Percentiles rank a stretch among this genome's conserved stretches.
Evolutionary conservation across 1,140 invertebrate genomes (phyloP).

Genomic region (Pogonomyrmex barbatus): DNA sequence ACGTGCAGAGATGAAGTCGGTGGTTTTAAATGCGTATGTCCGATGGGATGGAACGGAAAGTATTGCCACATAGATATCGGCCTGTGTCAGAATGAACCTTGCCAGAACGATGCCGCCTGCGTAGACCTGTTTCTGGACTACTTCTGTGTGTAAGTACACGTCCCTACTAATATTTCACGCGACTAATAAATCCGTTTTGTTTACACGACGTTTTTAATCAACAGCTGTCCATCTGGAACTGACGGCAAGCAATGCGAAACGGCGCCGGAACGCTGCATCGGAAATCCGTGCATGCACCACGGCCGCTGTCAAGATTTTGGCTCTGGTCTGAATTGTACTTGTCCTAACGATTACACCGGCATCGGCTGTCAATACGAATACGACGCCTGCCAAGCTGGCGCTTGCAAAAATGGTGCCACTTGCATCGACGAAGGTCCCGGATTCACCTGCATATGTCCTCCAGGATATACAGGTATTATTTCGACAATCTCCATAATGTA

Average conservation of each 20-base stretch:
- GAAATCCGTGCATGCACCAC: constrained; percentile 98
- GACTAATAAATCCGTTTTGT: neutral
- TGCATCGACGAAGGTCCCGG: constrained; percentile 94
- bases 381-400: constrained; percentile 94
- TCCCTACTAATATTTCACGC: neutral
- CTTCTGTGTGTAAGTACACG: constrained; percentile 95
- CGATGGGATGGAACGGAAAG: constrained; percentile 95
- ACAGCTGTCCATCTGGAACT: constrained; percentile 95
- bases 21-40: constrained; percentile 93
- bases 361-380: constrained; percentile 97
- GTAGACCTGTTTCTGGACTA: constrained; percentile 97
- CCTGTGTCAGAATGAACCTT: constrained; percentile 93
- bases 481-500: neutral
- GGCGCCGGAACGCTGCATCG: constrained; percentile 97
- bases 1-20: constrained; percentile 95
- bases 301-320: constrained; percentile 98
- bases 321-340: constrained; percentile 97
- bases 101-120: constrained; percentile 96
- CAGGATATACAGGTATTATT: constrained; percentile 90
- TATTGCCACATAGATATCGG: constrained; percentile 95
- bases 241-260: constrained; percentile 98
- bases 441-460: constrained; percentile 94
- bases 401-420: constrained; percentile 97
- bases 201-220: constrained; percentile 43
- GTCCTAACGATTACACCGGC: constrained; percentile 93